Base-by-base conservation (phyloP, 2,113 vertebrate genomes). In the Platichthys stellatus region DNA sequence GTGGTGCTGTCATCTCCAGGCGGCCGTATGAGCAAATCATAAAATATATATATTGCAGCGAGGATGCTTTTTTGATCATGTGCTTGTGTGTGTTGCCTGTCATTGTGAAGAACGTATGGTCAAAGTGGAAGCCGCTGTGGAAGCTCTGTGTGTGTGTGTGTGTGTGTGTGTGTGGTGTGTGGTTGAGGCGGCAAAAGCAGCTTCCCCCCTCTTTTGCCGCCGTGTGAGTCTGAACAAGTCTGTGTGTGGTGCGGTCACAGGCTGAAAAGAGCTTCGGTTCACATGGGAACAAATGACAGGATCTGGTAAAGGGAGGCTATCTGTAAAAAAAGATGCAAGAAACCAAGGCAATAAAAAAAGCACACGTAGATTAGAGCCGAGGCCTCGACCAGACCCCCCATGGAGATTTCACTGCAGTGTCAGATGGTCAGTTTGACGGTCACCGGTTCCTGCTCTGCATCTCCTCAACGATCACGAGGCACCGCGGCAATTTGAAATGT, bases 261-360 rank as follows among this genome's bases (percentile, higher is more conserved):
- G 60, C 87, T 86, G 74, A 74, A 81, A 83, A 68, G 63, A 71
- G 76, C 71, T 51, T 51, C 3, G 51, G 79, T 87, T 90, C 83
- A 83, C 79, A 83, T 81, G 83, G 85, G 61, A 88, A 87, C 86
- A 88, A 90, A 89, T 89, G 84, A 90, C 85, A 86, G 89, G 89
- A 86, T 89, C 82, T 85, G 84, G 86, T 88, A 86, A 81, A 69
- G 71, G 71, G 70, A 63, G 80, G 69, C 80, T 83, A 73, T 79
- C 76, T 83, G 88, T 81, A 85, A 88, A 88, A 31, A 31, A 85
- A 90, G 74, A 89, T 88, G 60, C 88, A 89, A 82, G 79, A 62
- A 74, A 78, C 89, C 89, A 74, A 84, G 86, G 56, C 63, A 69
- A 84, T 86, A 74, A 79, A 82, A 84, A 77, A 77, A 45, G 15